Evolutionary conservation across 1,140 invertebrate genomes (phyloP), one percentile per base, ranked within the genome.

Genomic region (Drosophila subpulchrella): DNA sequence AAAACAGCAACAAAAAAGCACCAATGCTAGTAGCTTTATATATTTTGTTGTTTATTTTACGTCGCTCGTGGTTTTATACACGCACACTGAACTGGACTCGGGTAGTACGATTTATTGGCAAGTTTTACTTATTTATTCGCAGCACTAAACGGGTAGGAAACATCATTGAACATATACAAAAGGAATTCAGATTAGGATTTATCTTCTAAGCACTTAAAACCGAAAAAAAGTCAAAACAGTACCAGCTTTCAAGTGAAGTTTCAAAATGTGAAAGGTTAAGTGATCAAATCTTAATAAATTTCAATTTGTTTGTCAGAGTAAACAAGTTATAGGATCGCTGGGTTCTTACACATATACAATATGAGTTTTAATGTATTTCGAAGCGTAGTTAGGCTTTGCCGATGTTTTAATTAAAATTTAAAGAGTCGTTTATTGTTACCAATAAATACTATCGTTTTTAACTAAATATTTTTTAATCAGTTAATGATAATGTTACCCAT

Each of bases 1-100:
- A 75, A 62, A 75, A 66, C 61, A 84, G 66, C 48, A 48, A 48
- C 15, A 44, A 20, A 46, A 46, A 46, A 11, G 17, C 67, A 62
- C 42, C 77, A 59, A 76, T 56, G 54, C 44, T 77, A 59, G 51
- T 65, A 67, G 57, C 74, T 56, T 58, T 50, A 67, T 53, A 76
- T 68, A 77, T 77, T 76, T 42, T 46, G 75, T 77, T 77, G 75
- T 77, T 77, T 77, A 70, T 77, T 77, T 77, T 55, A 76, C 74
- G 74, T 75, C 57, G 47, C 55, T 75, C 46, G 71, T 54, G 41
- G 48, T 66, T 72, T 76, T 77, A 56, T 76, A 77, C 44, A 77
- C 75, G 63, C 75, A 68, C 42, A 61, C 70, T 76, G 17, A 48
- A 38, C 61, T 30, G 15, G n/a, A 51, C 47, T 24, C 39, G 66